Evolutionary conservation across 2,888 invertebrate species (phyloP), one percentile per base, ranked within the genome.

Genomic region (Brachyptera risi): DNA sequence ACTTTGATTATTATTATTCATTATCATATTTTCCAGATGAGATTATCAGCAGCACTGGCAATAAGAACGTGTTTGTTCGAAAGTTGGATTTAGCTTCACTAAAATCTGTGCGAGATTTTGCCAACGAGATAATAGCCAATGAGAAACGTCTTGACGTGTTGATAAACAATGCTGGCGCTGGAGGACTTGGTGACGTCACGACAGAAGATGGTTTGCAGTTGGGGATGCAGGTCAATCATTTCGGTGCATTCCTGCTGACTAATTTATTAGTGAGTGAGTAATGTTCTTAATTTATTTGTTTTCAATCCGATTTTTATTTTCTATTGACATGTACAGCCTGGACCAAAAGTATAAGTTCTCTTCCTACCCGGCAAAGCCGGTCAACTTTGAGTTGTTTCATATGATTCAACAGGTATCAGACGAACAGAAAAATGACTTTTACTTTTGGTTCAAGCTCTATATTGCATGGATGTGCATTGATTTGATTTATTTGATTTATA

Each of bases 161-260:
- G 0, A 83, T 95, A 63, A 92, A 94, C 75, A 95, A 95, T 74
- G 95, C 95, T 0, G 95, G 93, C 7, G 87, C 89, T 69, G 90
- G 88, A 0, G 83, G 88, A 68, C 82, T 83, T 0, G 86, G 87
- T 71, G 84, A 83, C 65, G 81, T 81, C 65, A 70, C 79, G 35
- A 88, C 90, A 3, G 86, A 85, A 69, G 94, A 96, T 71, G 91
- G 88, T 2, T 76, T 96, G 38, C 96, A 96, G 73, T 75, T 87
- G 68, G 93, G 91, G 1, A 92, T 94, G 88, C 93, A 90, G 0
- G 92, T 94, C 0, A 96, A 97, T 72, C 90, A 95, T 70, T 92
- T 92, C 73, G 96, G 96, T 0, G 95, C 94, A 4, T 97, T 96
- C 72, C 78, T 97, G 42, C 79, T 97, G 9, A 96, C 96, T 0